Conservation (phyloP, 1,140 invertebrate species). For the Nymphalis io region DNA sequence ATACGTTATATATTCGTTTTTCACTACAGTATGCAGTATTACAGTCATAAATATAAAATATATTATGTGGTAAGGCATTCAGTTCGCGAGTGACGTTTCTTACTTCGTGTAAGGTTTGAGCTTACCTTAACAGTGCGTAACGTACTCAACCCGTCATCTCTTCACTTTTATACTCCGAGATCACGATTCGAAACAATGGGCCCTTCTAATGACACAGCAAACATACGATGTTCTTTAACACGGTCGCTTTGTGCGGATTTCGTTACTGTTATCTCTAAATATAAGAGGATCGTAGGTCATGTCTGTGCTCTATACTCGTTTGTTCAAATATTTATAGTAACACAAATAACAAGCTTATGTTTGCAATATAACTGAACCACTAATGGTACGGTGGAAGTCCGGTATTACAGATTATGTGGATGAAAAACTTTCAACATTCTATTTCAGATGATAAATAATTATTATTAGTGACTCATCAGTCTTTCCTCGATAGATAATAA, state of each 20-base stretch:
- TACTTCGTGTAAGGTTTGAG: background rate
- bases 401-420: no score
- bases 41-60: no score
- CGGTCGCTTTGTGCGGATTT: constrained; percentile 10
- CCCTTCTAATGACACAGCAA: constrained; percentile 9
- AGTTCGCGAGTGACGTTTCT: no score
- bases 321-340: background rate
- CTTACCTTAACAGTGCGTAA: background rate
- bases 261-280: constrained; percentile 12
- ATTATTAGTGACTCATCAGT: no score
- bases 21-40: no score
- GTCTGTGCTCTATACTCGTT: constrained; percentile 4
- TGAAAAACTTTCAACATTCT: no score
- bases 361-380: background rate
- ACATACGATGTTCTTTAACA: constrained; percentile 6
- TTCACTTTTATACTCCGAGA: background rate
- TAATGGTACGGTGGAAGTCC: background rate
- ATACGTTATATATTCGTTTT: no score
- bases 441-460: no score
- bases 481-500: no score
- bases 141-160: background rate
- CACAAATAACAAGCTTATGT: constrained; percentile 6
- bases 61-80: background rate
- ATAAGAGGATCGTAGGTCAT: constrained; percentile 14
- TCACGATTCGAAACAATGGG: constrained; percentile 9